Evolutionary conservation across 2,888 invertebrate genomes (phyloP), one percentile per base, ranked within the genome.

Genomic region (Platycheirus rosarum): DNA sequence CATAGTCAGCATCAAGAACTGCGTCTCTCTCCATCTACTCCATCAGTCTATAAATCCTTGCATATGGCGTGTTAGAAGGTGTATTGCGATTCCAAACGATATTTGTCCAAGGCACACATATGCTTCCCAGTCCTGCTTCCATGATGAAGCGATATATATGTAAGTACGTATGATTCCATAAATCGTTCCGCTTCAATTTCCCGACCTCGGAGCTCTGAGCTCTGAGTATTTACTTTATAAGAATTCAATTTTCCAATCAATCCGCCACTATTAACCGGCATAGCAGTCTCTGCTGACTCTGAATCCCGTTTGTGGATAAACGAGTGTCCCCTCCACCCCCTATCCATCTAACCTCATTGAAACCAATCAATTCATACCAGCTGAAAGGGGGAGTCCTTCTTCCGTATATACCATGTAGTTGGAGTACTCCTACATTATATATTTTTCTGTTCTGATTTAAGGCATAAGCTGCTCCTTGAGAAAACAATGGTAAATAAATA

Each of bases 201-300:
- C 76, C 73, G 23, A 73, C 55, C 66, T 71, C 73, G 55, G 32
- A 82, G 53, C 68, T 68, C 57, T 14, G 62, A 18, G 46, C 73
- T 74, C 42, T 57, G 66, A 78, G 84, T 84, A 78, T 77, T 84
- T 84, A 74, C 84, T 84, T 74, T 84, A 84, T 78, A 74, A 84
- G 78, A 78, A 84, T 84, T 84, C 78, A 84, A 84, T 84, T 84
- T 84, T 84, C 84, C 73, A 84, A 84, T 84, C 84, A 84, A 82
- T 82, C 77, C 82, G 82, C 71, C 71, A 62, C 82, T 82, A 82
- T 82, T 82, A 82, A 57, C 77, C 55, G 40, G 13, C n/a, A n/a
- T n/a, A n/a, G n/a, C 40, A 66, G 60, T 62, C 68, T 26, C 62
- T 57, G 63, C 48, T 20, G 46, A 63, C 32, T 63, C 32, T 13